These are phyloP conservation scores for Phoenicopterus ruber DNA, from an alignment of 2,113 vertebrate species.

Conservation along the genomic window DNA sequence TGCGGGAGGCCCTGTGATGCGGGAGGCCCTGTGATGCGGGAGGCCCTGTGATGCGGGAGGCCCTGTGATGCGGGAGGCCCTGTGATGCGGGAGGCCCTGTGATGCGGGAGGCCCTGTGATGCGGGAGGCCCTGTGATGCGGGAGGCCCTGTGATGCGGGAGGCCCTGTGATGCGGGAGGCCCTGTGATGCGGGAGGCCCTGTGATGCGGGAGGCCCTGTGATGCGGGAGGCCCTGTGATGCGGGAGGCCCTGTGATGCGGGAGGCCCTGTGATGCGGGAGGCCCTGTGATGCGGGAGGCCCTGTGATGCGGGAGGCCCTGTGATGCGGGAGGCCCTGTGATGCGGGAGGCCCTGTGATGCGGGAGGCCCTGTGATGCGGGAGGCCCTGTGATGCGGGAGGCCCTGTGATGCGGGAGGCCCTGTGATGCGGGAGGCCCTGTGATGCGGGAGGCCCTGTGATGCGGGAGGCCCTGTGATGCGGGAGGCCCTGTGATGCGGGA, in stretches of 20 bases:
- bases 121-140: not conserved
- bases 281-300: not conserved
- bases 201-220: not conserved
- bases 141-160: not conserved
- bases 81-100: not conserved
- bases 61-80: not conserved
- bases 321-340: not conserved
- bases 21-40: not conserved
- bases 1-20: not conserved
- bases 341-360: not conserved
- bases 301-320: not conserved
- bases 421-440: not conserved
- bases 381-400: not conserved
- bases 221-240: not conserved
- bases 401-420: not conserved
- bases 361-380: not conserved
- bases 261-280: not conserved
- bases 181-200: not conserved
- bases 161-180: not conserved
- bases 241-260: not conserved
- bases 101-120: not conserved
- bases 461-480: not conserved
- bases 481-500: not conserved
- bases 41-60: not conserved
- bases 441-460: not conserved